Percentiles rank a stretch among this genome's conserved stretches.
These are phyloP conservation scores for Holacanthella duospinosa DNA, from an alignment of 2,888 invertebrate genomes.

Conservation along the genomic window DNA sequence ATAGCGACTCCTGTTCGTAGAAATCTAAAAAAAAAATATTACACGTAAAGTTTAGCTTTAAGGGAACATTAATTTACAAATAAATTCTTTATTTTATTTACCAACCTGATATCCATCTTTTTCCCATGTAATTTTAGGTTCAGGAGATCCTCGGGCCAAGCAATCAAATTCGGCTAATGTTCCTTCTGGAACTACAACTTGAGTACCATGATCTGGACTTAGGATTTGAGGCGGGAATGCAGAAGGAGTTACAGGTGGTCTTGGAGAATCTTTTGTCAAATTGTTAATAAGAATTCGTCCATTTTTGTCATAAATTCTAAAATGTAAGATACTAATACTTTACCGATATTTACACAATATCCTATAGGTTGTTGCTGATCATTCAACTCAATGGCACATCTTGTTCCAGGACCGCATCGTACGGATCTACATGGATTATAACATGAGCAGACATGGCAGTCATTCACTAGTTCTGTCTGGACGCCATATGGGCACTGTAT, in stretches of 20 bases:
- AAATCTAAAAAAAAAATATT: not conserved
- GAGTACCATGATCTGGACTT: not conserved
- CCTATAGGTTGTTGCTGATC: not conserved
- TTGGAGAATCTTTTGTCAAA: not conserved
- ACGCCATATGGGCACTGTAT: constrained; percentile 63
- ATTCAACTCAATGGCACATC: constrained; percentile 3
- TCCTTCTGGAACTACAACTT: constrained; percentile 48
- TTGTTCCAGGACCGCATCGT: not conserved
- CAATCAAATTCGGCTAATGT: constrained; percentile 63
- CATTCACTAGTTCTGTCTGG: constrained; percentile 49
- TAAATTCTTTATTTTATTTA: not conserved
- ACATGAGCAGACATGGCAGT: constrained; percentile 4
- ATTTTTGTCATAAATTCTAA: not conserved
- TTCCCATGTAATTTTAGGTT: constrained; percentile 66
- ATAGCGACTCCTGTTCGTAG: not conserved
- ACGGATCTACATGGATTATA: not conserved
- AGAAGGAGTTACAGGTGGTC: not conserved
- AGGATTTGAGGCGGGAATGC: not conserved
- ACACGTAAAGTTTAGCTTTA: no score
- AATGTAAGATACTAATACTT: not conserved
- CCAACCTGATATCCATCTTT: constrained; percentile 42
- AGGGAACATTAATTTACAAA: not conserved
- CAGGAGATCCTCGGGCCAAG: constrained; percentile 63
- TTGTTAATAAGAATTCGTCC: not conserved
- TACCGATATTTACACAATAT: not conserved